A percentile compares a stretch with the other conserved stretches of the same genome.
phyloP scores from a whole-genome alignment of 2,113 vertebrate species.

The Anarhynchus alexandrinus region DNA sequence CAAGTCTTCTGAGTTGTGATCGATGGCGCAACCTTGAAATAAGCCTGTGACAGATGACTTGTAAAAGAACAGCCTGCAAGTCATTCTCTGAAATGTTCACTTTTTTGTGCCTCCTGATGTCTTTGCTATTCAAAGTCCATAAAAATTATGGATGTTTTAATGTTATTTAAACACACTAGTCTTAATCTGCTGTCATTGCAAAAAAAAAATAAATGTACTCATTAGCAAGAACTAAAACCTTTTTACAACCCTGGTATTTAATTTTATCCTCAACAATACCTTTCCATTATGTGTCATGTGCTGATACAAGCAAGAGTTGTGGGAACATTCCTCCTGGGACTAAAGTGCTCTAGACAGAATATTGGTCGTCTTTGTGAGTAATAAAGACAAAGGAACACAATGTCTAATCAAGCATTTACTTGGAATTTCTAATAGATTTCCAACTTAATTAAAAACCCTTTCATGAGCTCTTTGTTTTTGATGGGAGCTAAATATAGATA shows the following conservation, averaged over 20 bases:
- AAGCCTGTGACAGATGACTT: background rate
- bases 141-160: conserved; percentile 16
- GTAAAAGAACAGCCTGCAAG: background rate
- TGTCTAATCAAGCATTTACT: conserved; percentile 9
- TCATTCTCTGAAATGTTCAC: background rate
- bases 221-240: conserved; percentile 21
- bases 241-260: conserved; percentile 16
- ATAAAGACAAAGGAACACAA: conserved; percentile 20
- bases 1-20: background rate
- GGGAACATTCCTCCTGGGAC: background rate
- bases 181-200: conserved; percentile 14
- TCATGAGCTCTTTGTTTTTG: background rate
- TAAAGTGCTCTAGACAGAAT: background rate
- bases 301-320: conserved; percentile 28
- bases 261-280: conserved; percentile 18
- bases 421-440: conserved; percentile 28
- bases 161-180: conserved; percentile 34
- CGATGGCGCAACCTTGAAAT: background rate
- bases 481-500: background rate
- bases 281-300: conserved; percentile 10
- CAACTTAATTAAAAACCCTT: conserved; percentile 15
- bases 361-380: background rate
- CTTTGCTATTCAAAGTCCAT: conserved; percentile 6
- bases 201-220: background rate
- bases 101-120: background rate